A percentile compares a stretch with the other conserved stretches of the same genome.
Conservation (phyloP, 2,797 vertebrate species). For the Clamator glandarius region DNA sequence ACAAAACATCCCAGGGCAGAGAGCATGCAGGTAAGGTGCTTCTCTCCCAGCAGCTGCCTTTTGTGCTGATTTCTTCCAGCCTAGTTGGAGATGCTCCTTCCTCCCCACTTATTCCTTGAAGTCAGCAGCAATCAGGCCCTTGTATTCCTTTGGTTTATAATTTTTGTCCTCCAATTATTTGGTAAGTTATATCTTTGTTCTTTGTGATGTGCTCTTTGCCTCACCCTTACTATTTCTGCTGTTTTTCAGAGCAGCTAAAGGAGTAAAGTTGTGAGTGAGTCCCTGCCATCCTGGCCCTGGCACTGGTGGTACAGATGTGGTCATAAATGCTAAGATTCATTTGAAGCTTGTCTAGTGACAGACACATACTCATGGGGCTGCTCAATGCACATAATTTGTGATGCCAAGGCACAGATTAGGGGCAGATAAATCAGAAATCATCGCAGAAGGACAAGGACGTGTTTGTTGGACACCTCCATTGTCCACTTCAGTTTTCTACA, state of each 20-base stretch:
- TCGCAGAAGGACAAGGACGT: background rate
- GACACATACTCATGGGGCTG: rapidly evolving
- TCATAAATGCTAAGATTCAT: background rate
- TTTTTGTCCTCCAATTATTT: background rate
- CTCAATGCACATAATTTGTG: background rate
- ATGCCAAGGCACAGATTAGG: background rate
- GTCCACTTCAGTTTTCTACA: background rate
- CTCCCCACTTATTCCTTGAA: background rate
- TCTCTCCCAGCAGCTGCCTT: background rate
- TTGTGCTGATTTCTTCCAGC: background rate
- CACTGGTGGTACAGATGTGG: background rate
- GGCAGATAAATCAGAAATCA: background rate
- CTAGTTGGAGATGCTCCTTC: background rate
- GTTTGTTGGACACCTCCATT: background rate
- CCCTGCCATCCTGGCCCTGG: background rate
- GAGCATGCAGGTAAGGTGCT: background rate
- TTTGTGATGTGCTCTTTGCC: background rate
- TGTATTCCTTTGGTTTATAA: background rate
- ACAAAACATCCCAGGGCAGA: background rate
- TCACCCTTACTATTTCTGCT: background rate
- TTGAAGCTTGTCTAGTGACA: background rate
- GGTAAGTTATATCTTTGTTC: background rate
- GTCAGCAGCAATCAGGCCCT: background rate
- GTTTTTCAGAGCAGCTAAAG: background rate
- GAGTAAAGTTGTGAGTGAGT: background rate